phyloP scores from a whole-genome alignment of 2,797 vertebrate species.

The Argya squamiceps region DNA sequence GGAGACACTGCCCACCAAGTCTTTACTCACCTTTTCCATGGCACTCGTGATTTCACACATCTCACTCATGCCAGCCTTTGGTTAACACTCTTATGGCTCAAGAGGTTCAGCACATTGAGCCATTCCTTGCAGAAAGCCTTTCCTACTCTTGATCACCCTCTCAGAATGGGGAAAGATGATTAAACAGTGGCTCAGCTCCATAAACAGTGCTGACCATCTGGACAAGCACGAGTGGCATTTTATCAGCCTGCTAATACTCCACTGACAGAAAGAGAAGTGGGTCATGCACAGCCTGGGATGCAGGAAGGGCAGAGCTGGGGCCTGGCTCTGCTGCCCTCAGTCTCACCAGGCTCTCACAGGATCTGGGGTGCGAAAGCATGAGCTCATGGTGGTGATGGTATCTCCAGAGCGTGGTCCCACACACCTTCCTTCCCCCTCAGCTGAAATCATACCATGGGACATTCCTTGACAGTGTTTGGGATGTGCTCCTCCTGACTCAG shows the following conservation, averaged over 20 bases:
- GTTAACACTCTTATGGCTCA: background rate
- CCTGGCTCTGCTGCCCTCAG: background rate
- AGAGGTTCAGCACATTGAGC: background rate
- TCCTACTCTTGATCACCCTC: background rate
- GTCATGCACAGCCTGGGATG: accelerated
- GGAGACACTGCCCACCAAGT: background rate
- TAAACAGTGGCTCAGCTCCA: background rate
- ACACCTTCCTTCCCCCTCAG: background rate
- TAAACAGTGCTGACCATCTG: background rate
- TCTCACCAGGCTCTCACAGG: background rate
- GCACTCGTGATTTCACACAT: background rate
- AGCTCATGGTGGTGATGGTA: constrained; percentile 22
- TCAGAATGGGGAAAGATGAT: background rate
- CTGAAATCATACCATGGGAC: accelerated
- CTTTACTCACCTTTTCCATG: background rate
- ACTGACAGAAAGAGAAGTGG: background rate
- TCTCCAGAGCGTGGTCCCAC: background rate
- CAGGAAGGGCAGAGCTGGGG: background rate
- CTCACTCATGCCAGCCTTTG: background rate
- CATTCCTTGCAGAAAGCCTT: background rate
- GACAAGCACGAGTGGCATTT: background rate
- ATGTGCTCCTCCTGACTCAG: background rate
- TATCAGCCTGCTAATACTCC: background rate
- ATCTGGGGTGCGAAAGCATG: background rate
- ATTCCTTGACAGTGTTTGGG: background rate